Percentiles rank a stretch among this genome's conserved stretches.
phyloP scores from a whole-genome alignment of 1,140 invertebrate species.

The Hetaerina americana region DNA sequence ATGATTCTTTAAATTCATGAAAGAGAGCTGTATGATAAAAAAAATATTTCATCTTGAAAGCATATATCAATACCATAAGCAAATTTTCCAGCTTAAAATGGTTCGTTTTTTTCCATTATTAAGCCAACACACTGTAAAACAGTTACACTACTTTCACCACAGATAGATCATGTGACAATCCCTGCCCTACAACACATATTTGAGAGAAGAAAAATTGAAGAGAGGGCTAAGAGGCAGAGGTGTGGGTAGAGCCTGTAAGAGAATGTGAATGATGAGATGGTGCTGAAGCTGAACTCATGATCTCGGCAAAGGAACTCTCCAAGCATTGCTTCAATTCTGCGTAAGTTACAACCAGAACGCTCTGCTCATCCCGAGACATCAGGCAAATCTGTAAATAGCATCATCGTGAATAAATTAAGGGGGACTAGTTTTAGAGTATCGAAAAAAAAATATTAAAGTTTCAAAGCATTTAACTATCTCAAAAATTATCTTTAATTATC shows the following conservation, averaged over 20 bases:
- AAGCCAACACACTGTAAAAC: background rate
- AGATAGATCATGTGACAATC: no score
- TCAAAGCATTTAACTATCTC: no score
- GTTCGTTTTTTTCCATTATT: background rate
- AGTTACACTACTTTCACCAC: no score
- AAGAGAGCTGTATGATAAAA: no score
- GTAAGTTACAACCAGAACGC: conserved; percentile 87
- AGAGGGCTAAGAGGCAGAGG: background rate
- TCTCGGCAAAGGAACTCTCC: conserved; percentile 80
- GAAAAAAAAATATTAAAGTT: no score
- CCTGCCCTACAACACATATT: background rate
- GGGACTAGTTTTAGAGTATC: no score
- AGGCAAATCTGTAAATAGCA: conserved; percentile 77
- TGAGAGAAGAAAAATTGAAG: background rate
- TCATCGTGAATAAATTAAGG: no score
- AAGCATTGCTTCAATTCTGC: conserved; percentile 89
- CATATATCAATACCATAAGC: background rate
- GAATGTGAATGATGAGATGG: conserved; percentile 16
- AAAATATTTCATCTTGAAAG: background rate
- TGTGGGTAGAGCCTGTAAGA: background rate
- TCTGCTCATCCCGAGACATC: conserved; percentile 91
- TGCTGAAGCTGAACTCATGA: conserved; percentile 42
- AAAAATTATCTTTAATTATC: no score
- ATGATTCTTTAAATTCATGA: no score
- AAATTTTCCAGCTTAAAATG: background rate